phyloP scores from a whole-genome alignment of 2,797 vertebrate species.

The Valencia hispanica region DNA sequence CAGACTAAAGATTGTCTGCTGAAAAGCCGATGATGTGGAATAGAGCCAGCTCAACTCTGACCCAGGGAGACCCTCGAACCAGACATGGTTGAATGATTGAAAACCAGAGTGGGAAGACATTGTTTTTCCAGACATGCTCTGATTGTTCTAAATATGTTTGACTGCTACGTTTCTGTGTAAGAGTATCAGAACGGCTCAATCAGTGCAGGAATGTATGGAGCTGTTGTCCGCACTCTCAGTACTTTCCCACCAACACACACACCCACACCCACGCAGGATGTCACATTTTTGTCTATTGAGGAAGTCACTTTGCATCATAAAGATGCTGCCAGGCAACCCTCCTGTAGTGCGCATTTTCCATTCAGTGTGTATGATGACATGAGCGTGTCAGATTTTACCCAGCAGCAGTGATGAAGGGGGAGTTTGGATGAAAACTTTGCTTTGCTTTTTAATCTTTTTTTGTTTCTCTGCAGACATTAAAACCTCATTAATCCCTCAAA shows the following conservation, averaged over 20 bases:
- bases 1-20: conserved; percentile 50
- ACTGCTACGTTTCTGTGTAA: conserved; percentile 47
- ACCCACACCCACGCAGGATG: conserved; percentile 63
- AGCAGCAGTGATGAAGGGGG: conserved; percentile 45
- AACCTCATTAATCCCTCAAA: conserved; percentile 51
- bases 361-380: conserved; percentile 70
- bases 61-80: conserved; percentile 25
- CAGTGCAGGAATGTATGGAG: conserved; percentile 61
- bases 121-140: conserved; percentile 55
- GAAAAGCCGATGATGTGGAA: conserved; percentile 62
- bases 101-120: conserved; percentile 14
- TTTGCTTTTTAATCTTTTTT: conserved; percentile 1
- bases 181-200: conserved; percentile 62
- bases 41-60: conserved; percentile 53
- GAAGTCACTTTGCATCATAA: conserved; percentile 84
- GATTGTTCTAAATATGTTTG: conserved; percentile 60
- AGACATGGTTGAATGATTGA: conserved; percentile 21
- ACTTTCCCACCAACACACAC: conserved; percentile 46
- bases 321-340: conserved; percentile 80
- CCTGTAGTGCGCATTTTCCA: conserved; percentile 70
- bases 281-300: conserved; percentile 77
- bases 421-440: conserved; percentile 48
- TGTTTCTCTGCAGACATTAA: conserved; percentile 41
- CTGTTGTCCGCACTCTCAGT: conserved; percentile 44
- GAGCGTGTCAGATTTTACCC: conserved; percentile 68